phyloP scores from a whole-genome alignment of 2,113 vertebrate genomes.

The Gavialis gangeticus region DNA sequence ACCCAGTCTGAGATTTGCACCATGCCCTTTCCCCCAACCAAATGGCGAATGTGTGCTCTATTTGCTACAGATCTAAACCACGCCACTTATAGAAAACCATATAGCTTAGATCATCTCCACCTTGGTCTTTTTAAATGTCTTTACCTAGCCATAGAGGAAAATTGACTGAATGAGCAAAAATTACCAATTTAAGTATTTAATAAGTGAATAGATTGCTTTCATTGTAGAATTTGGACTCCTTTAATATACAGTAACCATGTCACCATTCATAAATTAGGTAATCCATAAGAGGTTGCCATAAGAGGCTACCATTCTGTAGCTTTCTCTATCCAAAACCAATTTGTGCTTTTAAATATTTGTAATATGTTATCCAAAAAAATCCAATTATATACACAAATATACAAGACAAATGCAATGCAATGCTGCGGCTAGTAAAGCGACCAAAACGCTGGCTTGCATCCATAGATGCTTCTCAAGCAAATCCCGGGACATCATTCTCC shows the following conservation, averaged over 20 bases:
- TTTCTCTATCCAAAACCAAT: neutral
- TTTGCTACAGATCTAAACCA: no score
- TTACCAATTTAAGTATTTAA: neutral
- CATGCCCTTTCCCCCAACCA: no score
- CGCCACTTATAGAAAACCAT: no score
- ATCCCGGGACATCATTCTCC: no score
- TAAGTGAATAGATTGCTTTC: neutral
- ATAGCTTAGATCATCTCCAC: no score
- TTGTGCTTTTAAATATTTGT: neutral
- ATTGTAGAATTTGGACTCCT: no score
- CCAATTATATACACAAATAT: neutral
- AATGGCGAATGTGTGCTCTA: no score
- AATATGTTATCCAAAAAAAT: neutral
- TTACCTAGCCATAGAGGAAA: neutral
- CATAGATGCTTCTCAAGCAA: no score
- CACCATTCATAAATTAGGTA: neutral
- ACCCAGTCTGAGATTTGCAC: no score
- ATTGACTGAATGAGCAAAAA: neutral
- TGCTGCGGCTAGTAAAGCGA: no score
- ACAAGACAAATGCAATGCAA: neutral
- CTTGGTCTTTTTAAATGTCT: no score
- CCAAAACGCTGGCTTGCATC: no score
- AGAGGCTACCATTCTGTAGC: neutral
- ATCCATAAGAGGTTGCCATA: constrained; percentile 12
- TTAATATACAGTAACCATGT: neutral